Evolutionary conservation across 2,888 invertebrate species (phyloP).

Genomic region (Acanthosepion lycidas): DNA sequence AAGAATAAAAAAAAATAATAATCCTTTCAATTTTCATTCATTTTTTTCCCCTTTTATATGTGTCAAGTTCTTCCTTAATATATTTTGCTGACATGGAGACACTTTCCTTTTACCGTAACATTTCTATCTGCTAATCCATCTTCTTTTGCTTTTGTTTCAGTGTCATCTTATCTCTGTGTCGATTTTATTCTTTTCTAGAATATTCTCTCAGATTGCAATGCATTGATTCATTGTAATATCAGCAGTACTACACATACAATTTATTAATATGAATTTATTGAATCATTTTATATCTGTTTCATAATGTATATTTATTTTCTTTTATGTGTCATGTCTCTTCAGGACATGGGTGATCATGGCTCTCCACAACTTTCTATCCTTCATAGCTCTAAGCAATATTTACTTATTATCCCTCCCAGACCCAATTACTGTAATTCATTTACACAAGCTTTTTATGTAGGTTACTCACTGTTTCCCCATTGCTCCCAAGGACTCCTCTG

Average conservation of each 20-base stretch:
- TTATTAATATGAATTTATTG: neutral
- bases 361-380: too few relatives aligned
- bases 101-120: neutral
- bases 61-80: neutral
- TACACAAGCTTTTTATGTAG: too few relatives aligned
- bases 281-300: neutral
- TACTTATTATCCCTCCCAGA: too few relatives aligned
- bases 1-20: neutral
- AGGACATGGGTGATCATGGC: too few relatives aligned
- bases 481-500: too few relatives aligned
- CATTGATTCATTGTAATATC: neutral
- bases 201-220: neutral
- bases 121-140: conserved; percentile 33
- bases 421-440: too few relatives aligned
- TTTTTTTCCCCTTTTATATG: neutral
- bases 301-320: neutral
- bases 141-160: neutral
- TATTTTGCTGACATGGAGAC: neutral
- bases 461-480: too few relatives aligned
- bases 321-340: too few relatives aligned
- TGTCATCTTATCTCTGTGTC: neutral
- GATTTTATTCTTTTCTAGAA: neutral
- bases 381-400: too few relatives aligned
- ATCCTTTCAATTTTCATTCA: neutral
- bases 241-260: neutral